Evolutionary conservation across 2,888 invertebrate species (phyloP).

Genomic region (Lasiommata megera): DNA sequence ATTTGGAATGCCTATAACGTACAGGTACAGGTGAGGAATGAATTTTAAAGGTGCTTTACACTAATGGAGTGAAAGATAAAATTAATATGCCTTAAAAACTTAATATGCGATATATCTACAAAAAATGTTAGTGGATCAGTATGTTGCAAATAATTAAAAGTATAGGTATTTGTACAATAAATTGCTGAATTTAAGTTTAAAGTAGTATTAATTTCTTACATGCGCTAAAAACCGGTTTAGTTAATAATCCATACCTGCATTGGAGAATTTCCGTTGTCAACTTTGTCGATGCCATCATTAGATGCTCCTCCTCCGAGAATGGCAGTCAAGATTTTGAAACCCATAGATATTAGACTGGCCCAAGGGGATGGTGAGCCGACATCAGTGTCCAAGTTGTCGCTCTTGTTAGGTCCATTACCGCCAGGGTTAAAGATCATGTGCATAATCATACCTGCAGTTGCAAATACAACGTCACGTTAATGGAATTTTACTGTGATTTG

Average conservation of each 20-base stretch:
- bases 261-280: constrained; percentile 92
- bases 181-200: constrained; percentile 21
- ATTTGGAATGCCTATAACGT: constrained; percentile 47
- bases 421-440: constrained; percentile 91
- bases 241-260: constrained; percentile 86
- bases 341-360: constrained; percentile 93
- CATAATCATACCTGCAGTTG: constrained; percentile 86
- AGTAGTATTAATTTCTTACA: constrained; percentile 30
- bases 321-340: constrained; percentile 91
- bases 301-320: constrained; percentile 89
- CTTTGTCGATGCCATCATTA: constrained; percentile 93
- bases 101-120: constrained; percentile 61
- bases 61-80: constrained; percentile 46
- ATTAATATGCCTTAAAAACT: constrained; percentile 2
- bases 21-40: constrained; percentile 66
- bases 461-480: background rate
- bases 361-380: constrained; percentile 89
- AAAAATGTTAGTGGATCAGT: constrained; percentile 71
- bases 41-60: constrained; percentile 68
- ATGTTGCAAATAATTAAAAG: constrained; percentile 22
- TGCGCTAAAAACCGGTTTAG: constrained; percentile 21
- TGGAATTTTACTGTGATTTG: background rate
- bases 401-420: constrained; percentile 88
- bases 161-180: constrained; percentile 34
- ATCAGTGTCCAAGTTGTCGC: constrained; percentile 87